Conservation (phyloP, 2,888 invertebrate genomes). For the Callinectes sapidus region DNA sequence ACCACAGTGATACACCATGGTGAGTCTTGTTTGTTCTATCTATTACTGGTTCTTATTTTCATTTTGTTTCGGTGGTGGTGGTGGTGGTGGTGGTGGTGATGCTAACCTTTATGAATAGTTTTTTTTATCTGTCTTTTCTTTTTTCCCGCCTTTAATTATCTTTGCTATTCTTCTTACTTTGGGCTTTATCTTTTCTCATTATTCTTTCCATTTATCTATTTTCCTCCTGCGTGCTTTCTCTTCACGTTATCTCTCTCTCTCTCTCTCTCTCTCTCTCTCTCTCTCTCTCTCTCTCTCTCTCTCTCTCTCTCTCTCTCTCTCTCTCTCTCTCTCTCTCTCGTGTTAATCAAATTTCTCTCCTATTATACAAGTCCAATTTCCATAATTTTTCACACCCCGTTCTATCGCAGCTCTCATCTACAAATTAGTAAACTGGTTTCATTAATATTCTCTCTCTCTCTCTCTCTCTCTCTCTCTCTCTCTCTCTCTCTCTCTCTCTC, state of each 20-base stretch:
- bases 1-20: neutral
- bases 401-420: neutral
- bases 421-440: conserved; percentile 1
- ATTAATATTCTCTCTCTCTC: conserved; percentile 21
- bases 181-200: neutral
- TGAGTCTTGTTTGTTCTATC: neutral
- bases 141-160: neutral
- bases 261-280: neutral
- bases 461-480: conserved; percentile 25
- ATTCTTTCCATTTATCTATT: neutral
- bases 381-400: neutral
- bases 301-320: neutral
- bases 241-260: neutral
- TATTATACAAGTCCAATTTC: neutral
- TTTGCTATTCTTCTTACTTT: neutral
- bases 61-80: neutral
- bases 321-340: neutral
- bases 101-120: neutral
- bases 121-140: neutral
- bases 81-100: neutral
- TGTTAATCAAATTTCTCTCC: neutral
- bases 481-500: conserved; percentile 25
- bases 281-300: neutral
- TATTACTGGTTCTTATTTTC: neutral
- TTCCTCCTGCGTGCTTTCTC: neutral